These are phyloP conservation scores for Megaleporinus macrocephalus DNA, from an alignment of 2,113 vertebrate genomes.

Conservation along the genomic window DNA sequence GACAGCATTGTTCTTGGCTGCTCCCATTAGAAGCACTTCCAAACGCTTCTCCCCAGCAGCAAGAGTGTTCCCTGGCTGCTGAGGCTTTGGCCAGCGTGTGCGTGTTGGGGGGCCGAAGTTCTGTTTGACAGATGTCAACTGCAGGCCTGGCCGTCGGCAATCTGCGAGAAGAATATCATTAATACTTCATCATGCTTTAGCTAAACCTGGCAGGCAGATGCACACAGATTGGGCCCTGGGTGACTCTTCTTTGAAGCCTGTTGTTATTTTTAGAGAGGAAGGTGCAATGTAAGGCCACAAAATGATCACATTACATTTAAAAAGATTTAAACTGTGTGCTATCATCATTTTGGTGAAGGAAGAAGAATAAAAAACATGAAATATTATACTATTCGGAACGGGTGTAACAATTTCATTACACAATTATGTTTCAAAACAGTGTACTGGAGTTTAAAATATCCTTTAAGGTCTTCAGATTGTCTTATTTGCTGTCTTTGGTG, in stretches of 20 bases:
- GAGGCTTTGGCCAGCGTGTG: slow-evolving; percentile 35
- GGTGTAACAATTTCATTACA: not conserved
- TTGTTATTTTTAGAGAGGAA: slow-evolving; percentile 58
- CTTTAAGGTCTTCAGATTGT: no score
- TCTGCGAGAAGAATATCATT: slow-evolving; percentile 59
- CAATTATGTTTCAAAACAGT: no score
- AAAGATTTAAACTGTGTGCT: slow-evolving; percentile 12
- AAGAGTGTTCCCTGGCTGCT: slow-evolving; percentile 31
- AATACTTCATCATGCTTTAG: slow-evolving; percentile 70
- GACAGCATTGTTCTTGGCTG: slow-evolving; percentile 51
- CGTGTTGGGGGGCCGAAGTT: slow-evolving; percentile 49
- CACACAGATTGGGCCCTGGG: slow-evolving; percentile 63
- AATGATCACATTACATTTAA: slow-evolving; percentile 39
- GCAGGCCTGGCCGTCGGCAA: slow-evolving; percentile 67
- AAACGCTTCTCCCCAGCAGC: slow-evolving; percentile 35
- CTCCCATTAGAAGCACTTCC: slow-evolving; percentile 24
- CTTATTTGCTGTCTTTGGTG: no score
- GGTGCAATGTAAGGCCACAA: slow-evolving; percentile 26
- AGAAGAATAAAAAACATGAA: not conserved
- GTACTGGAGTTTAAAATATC: no score
- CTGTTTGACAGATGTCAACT: slow-evolving; percentile 63
- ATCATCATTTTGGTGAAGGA: not conserved
- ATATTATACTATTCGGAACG: not conserved
- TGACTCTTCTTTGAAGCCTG: slow-evolving; percentile 61
- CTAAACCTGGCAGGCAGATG: slow-evolving; percentile 72